A percentile compares a stretch with the other conserved stretches of the same genome.
phyloP scores from a whole-genome alignment of 2,797 vertebrate genomes.

The Syndactyla subalaris region DNA sequence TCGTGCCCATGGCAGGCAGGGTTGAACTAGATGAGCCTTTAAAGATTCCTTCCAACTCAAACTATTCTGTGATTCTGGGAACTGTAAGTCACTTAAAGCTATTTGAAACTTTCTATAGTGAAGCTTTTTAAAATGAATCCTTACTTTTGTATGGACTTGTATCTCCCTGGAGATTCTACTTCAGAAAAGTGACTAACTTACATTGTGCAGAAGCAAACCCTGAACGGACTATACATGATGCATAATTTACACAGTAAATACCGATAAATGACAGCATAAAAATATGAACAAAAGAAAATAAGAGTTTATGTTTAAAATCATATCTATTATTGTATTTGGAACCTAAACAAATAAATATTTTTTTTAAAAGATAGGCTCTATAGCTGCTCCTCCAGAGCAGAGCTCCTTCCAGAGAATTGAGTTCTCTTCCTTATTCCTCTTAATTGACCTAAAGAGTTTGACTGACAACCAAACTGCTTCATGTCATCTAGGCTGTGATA shows the following conservation, averaged over 20 bases:
- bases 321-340: not conserved
- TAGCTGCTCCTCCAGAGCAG: not conserved
- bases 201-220: not conserved
- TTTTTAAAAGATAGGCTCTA: not conserved
- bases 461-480: not conserved
- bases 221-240: not conserved
- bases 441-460: not conserved
- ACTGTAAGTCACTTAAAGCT: not conserved
- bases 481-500: not conserved
- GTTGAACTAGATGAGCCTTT: not conserved
- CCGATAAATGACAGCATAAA: not conserved
- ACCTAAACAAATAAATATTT: not conserved
- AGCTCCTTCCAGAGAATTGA: not conserved
- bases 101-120: not conserved
- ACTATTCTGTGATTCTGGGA: not conserved
- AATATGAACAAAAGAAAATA: not conserved
- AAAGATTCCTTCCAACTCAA: not conserved
- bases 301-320: not conserved
- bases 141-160: not conserved
- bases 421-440: not conserved
- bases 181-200: not conserved
- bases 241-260: not conserved
- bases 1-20: fast-evolving
- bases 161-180: not conserved
- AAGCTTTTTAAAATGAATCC: not conserved